phyloP scores from a whole-genome alignment of 2,797 vertebrate genomes.

The Oryzias sinensis region DNA sequence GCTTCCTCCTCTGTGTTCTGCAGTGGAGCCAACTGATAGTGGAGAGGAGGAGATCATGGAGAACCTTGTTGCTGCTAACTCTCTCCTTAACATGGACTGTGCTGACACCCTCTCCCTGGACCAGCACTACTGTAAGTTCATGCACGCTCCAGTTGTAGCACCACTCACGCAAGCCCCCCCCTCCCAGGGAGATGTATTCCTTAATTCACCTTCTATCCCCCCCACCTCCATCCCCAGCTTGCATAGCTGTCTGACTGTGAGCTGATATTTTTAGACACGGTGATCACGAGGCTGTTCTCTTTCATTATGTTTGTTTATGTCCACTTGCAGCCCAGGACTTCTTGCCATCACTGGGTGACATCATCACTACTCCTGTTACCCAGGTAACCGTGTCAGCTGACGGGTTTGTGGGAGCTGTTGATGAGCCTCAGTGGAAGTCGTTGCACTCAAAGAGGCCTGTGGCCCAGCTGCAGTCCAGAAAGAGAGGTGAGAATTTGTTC shows the following conservation, averaged over 20 bases:
- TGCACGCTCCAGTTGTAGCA: slow-evolving; percentile 3
- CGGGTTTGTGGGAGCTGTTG: slow-evolving; percentile 84
- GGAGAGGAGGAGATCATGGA: slow-evolving; percentile 90
- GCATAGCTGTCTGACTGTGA: slow-evolving; percentile 31
- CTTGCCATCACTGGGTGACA: slow-evolving; percentile 82
- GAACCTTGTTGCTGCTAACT: slow-evolving; percentile 91
- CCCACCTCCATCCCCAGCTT: slow-evolving; percentile 4
- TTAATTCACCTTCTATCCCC: background rate
- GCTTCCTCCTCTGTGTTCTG: slow-evolving; percentile 28
- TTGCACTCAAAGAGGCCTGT: slow-evolving; percentile 71
- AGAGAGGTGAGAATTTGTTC: slow-evolving; percentile 79
- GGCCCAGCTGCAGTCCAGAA: slow-evolving; percentile 84
- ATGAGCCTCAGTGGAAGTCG: slow-evolving; percentile 81
- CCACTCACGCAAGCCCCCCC: background rate
- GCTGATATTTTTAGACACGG: slow-evolving; percentile 46
- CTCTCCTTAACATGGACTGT: slow-evolving; percentile 92
- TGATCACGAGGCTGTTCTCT: slow-evolving; percentile 31
- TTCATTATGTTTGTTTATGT: slow-evolving; percentile 57
- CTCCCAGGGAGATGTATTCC: slow-evolving; percentile 9
- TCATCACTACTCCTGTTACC: slow-evolving; percentile 84
- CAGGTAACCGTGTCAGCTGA: slow-evolving; percentile 88
- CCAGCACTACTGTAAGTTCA: slow-evolving; percentile 83
- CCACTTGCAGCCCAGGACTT: slow-evolving; percentile 84
- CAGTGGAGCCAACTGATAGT: slow-evolving; percentile 90
- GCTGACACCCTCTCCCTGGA: slow-evolving; percentile 82